A percentile compares a stretch with the other conserved stretches of the same genome.
Conservation (phyloP, 2,888 invertebrate species). For the Chouioia cunea region DNA sequence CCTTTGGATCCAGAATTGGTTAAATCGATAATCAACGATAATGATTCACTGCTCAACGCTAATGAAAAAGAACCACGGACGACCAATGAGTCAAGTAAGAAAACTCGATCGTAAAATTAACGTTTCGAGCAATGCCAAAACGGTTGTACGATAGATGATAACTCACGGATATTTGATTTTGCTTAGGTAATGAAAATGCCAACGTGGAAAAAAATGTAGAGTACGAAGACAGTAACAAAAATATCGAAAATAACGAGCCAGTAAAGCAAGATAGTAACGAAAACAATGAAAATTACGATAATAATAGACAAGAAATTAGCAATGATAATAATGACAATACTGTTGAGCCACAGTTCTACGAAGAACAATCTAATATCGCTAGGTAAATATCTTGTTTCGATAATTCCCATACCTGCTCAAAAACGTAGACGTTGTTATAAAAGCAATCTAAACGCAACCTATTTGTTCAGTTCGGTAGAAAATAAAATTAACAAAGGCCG, state of each 20-base stretch:
- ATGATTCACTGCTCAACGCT: neutral
- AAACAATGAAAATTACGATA: neutral
- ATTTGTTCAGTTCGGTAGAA: too few relatives aligned
- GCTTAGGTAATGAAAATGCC: constrained; percentile 16
- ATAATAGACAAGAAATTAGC: constrained; percentile 21
- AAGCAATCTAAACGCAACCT: too few relatives aligned
- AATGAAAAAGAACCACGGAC: neutral
- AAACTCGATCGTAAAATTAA: neutral
- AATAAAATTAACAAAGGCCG: too few relatives aligned
- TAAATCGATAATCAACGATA: constrained; percentile 37
- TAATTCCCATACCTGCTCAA: too few relatives aligned
- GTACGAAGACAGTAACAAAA: constrained; percentile 7
- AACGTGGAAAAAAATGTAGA: neutral
- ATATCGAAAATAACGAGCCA: constrained; percentile 5
- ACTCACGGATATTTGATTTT: neutral
- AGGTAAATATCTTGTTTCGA: too few relatives aligned
- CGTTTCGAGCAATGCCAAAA: neutral
- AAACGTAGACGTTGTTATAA: too few relatives aligned
- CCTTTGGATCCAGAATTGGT: constrained; percentile 68
- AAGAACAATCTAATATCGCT: constrained; percentile 5
- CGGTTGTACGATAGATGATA: neutral
- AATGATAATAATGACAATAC: constrained; percentile 17
- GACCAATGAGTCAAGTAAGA: neutral
- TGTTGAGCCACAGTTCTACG: neutral
- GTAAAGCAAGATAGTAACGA: neutral